Base-by-base conservation (phyloP, 2,888 invertebrate species). In the Philereme vetulata region DNA sequence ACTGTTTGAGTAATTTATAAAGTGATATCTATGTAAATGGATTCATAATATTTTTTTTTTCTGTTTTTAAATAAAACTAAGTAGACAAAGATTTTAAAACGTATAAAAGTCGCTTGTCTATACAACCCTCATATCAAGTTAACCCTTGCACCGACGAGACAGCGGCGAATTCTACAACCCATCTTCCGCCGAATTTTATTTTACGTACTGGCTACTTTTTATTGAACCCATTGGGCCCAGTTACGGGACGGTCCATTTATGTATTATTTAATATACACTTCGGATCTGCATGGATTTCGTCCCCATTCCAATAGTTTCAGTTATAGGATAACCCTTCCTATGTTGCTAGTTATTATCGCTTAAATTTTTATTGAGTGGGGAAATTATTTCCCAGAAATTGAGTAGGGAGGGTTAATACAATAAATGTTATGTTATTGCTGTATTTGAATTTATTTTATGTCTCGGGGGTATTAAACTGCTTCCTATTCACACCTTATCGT, bases 221-320 rank as follows among this genome's bases (percentile, higher is more conserved):
- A 88, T 86, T 85, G 81, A 79, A 51, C 62, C 61, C 62, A 54
- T 58, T 40, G 54, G 57, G 34, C 44, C 57, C 62, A 47, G 57
- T 62, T 75, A 74, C 77, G 46, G 48, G 43, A 44, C 35, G 56
- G 52, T 46, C 76, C 80, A 82, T 84, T 85, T 88, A 89, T 88
- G 83, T 86, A 86, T 89, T 88, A 90, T 89, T 88, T 87, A 87
- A 88, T 82, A 82, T 80, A 78, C 76, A 76, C 71, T 66, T 70
- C 77, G 83, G 85, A 88, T 89, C 85, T 88, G 86, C 85, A 83
- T 86, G 80, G 84, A 86, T 85, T 84, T 79, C 46, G 50, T 62
- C 68, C 70, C 70, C 61, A 65, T 60, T 51, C 60, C 60, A 62
- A 67, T 71, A 75, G 72, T 78, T 81, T 82, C 71, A 67, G 75